Evolutionary conservation across 2,888 invertebrate species (phyloP).

Genomic region (Stramonita haemastoma): DNA sequence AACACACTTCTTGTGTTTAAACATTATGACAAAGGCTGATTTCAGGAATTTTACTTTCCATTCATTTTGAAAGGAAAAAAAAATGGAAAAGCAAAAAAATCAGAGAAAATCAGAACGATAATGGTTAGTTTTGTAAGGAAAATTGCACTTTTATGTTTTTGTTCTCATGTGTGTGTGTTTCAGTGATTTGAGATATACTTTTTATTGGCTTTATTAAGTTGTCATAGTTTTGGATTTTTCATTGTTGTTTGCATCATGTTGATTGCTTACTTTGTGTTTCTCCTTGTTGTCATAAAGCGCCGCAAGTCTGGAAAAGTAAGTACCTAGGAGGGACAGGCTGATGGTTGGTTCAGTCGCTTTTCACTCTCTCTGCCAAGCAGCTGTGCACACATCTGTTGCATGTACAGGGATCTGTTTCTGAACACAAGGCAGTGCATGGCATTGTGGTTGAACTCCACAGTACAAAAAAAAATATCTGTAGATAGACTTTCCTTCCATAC

Average conservation of each 20-base stretch:
- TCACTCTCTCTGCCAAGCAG: neutral
- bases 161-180: no score
- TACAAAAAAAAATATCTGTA: neutral
- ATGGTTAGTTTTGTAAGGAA: no score
- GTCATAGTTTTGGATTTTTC: no score
- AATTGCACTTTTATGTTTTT: no score
- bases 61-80: no score
- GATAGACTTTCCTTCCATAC: no score
- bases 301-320: conserved; percentile 46
- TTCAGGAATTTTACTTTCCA: no score
- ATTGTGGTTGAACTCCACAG: neutral
- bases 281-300: conserved; percentile 36
- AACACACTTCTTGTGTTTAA: no score
- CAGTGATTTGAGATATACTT: no score
- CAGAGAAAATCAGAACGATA: no score
- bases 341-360: neutral
- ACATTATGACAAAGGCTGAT: no score
- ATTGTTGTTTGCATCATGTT: neutral
- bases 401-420: neutral
- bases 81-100: no score
- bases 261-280: neutral
- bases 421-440: neutral
- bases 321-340: conserved; percentile 48
- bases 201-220: neutral
- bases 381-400: neutral